phyloP scores from a whole-genome alignment of 2,888 invertebrate species.

The Notodonta dromedarius region DNA sequence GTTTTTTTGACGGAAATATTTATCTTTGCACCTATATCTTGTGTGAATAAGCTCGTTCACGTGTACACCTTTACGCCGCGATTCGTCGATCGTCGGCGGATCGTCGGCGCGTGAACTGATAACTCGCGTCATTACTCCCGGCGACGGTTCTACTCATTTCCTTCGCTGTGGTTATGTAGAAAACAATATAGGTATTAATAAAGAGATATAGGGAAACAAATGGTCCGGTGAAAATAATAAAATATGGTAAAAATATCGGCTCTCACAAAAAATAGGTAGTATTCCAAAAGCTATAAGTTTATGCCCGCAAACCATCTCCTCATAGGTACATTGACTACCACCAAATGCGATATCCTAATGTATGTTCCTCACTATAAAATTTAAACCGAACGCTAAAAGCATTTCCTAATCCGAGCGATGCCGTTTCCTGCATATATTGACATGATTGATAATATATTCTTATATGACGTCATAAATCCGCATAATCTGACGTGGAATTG shows the following conservation, averaged over 20 bases:
- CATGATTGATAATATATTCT: too few relatives aligned
- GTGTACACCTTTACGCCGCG: conserved; percentile 21
- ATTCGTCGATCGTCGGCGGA: conserved; percentile 26
- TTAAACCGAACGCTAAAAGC: conserved; percentile 1
- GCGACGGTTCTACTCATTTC: conserved; percentile 34
- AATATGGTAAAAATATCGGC: not conserved
- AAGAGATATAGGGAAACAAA: not conserved
- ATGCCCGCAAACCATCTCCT: not conserved
- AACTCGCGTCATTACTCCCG: conserved; percentile 57
- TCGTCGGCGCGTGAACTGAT: conserved; percentile 58
- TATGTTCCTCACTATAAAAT: not conserved
- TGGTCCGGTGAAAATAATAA: not conserved
- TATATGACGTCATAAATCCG: conserved; percentile 5
- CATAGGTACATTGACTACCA: not conserved
- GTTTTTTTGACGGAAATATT: too few relatives aligned
- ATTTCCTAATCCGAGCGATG: not conserved
- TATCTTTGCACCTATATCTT: too few relatives aligned
- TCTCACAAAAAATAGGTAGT: too few relatives aligned
- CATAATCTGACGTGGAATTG: conserved; percentile 19
- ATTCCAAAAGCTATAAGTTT: too few relatives aligned
- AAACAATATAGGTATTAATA: not conserved
- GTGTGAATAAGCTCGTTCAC: not conserved
- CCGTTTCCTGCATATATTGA: not conserved
- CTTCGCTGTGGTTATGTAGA: conserved; percentile 9
- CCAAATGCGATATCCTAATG: not conserved